Evolutionary conservation across 2,113 vertebrate genomes (phyloP), one percentile per base, ranked within the genome.

Genomic region (Dasyurus viverrinus): DNA sequence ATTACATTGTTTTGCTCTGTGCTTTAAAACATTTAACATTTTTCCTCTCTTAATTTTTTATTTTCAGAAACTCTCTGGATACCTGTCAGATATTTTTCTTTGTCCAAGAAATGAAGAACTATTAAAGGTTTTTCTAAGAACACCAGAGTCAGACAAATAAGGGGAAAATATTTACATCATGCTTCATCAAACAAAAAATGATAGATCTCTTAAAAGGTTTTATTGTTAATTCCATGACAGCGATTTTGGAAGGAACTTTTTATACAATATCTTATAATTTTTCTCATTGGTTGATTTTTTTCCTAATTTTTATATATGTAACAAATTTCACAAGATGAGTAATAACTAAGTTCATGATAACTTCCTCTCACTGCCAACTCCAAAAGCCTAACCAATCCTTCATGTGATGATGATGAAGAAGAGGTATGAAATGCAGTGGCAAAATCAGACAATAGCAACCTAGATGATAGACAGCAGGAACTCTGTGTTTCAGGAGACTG

Each of bases 1-100:
- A 95, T 89, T 50, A 30, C 92, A 55, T 76, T 92, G 89, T 95
- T 93, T 95, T 92, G 26, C 52, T 25, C 92, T 57, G 50, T 42
- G 47, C 53, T 95, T 97, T 90, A 96, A 48, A 95, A 95, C 90
- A 84, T n/a, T 95, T 96, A 95, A 46, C 42, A 93, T 92, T 23
- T 92, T 95, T 92, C 91, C 90, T 95, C 30, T 96, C 53, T 94
- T 95, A 95, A 97, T 55, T n/a, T 96, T 96, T 93, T 90, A 48
- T 68, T 96, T 97, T 95, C 90, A 95, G 91, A 95, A 92, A 93
- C 46, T 84, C 92, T 94, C 76, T 92, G 50, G 53, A 76, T 42
- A 25, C 68, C 30, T 91, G 90, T 92, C 0, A 95, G 90, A 84
- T 96, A 60, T 95, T 90, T 93, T 91, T 93, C 53, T 89, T 16